Base-by-base conservation (phyloP, 2,797 vertebrate genomes). In the Hypotaenidia okinawae region DNA sequence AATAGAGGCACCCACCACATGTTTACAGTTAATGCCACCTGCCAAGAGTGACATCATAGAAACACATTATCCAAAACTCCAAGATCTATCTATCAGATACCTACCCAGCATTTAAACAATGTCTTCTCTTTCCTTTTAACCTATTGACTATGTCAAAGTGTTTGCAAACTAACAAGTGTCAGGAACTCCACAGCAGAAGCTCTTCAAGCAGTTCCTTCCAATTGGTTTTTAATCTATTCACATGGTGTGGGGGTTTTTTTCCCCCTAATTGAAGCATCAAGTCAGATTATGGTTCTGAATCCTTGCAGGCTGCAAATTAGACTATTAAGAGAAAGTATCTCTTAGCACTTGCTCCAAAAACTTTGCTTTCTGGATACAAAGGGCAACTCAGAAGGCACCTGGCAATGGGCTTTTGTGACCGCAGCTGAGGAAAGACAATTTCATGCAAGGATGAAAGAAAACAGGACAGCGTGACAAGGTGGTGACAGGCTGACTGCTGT, bases 201-300 rank as follows among this genome's bases (percentile, higher is more conserved):
- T 87, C 67, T 90, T 70, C 93, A 43, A 90, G 93, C 35, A 19
- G 35, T 13, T 92, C 63, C 68, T 84, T 41, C 81, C 17, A 4
- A 41, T 30, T 63, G 59, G 87, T 92, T 95, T 87, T 81, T 51
- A 82, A 33, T 67, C 80, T 88, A 28, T 69, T 95, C 95, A 79
- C 57, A 73, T 0, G 6, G 51, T 16, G 72, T 16, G 54, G 72
- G 47, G 22, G 12, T 45, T 90, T 84, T 74, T 64, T 85, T 93
- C 37, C 37, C 81, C 78, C 28, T 89, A 92, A 89, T n/a, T 93
- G 93, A 91, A 90, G 89, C 89, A 96, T 62, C 90, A 61, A 92
- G 77, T 72, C 87, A 90, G 80, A 91, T 92, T 90, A 89, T 0
- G 16, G 74, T 64, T 61, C 72, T 82, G 84, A 94, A 77, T 25